These are phyloP conservation scores for Epistrophe eligans DNA, from an alignment of 2,888 invertebrate genomes.

Conservation along the genomic window DNA sequence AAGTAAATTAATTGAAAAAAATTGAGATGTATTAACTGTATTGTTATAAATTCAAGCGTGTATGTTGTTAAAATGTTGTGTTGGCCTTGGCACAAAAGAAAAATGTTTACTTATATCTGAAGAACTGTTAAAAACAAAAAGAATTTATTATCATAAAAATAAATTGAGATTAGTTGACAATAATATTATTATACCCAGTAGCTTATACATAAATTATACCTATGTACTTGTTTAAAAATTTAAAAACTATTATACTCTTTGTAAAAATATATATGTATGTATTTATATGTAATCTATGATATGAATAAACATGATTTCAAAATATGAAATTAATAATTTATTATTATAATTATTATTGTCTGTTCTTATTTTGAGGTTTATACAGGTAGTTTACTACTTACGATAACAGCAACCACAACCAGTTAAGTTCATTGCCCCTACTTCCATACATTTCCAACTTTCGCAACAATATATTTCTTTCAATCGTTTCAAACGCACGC, in stretches of 20 bases:
- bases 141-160: constrained; percentile 54
- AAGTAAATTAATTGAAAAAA: neutral
- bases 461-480: too few species aligned
- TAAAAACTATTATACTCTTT: constrained; percentile 40
- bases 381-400: too few species aligned
- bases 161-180: constrained; percentile 66
- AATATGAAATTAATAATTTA: neutral
- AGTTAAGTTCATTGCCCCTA: too few species aligned
- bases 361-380: too few species aligned
- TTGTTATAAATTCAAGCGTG: neutral
- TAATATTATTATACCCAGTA: constrained; percentile 56
- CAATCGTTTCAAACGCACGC: too few species aligned
- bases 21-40: neutral
- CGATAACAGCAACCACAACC: too few species aligned
- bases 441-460: too few species aligned
- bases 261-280: constrained; percentile 37
- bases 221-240: constrained; percentile 46
- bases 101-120: constrained; percentile 20
- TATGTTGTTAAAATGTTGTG: constrained; percentile 31
- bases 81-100: constrained; percentile 14
- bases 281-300: constrained; percentile 32
- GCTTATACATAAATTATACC: constrained; percentile 33
- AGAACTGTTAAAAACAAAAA: constrained; percentile 33
- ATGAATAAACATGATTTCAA: constrained; percentile 21
- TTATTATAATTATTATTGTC: too few species aligned